Evolutionary conservation across 2,797 vertebrate genomes (phyloP), one percentile per base, ranked within the genome.

Genomic region (Mormyrops boulengeri): DNA sequence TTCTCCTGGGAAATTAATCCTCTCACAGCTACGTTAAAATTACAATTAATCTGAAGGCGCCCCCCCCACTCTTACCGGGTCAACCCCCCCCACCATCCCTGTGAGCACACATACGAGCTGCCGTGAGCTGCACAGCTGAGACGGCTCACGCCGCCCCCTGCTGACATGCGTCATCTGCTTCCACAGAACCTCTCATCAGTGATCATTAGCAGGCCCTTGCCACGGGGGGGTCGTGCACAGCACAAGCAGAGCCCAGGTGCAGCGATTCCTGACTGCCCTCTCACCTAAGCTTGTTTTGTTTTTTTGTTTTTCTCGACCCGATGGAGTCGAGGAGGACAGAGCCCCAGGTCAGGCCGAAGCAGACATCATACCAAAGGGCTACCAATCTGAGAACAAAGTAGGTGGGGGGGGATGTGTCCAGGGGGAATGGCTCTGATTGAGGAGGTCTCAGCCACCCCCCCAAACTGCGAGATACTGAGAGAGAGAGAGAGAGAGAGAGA

Each of bases 301-400:
- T 47, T 77, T 14, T 47, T n/a, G 8, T 53, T 14, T 50, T n/a
- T 88, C 89, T 89, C 30, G 80, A 88, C 92, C 85, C 91, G 92
- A 91, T 8, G 57, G 57, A n/a, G n/a, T 60, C 57, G 7, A 60
- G 6, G 57, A 26, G n/a, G 22, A 62, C n/a, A 6, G 57, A n/a
- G n/a, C 7, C n/a, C n/a, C 57, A 22, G n/a, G n/a, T 93, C 94
- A 93, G 95, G 96, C 50, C 94, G 94, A 94, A 93, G 94, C 95
- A 94, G 94, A 96, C 60, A 62, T 62, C 22, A 26, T 2, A 92
- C 96, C 95, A 95, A 95, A 95, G 96, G 96, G 92, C n/a, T n/a
- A n/a, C 94, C 96, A 96, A 96, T 96, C 96, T 95, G 95, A 41
- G 82, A 92, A 92, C 88, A 91, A 91, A 91, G 12, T 73, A 26